phyloP scores from a whole-genome alignment of 2,113 vertebrate species.

The Bos taurus region DNA sequence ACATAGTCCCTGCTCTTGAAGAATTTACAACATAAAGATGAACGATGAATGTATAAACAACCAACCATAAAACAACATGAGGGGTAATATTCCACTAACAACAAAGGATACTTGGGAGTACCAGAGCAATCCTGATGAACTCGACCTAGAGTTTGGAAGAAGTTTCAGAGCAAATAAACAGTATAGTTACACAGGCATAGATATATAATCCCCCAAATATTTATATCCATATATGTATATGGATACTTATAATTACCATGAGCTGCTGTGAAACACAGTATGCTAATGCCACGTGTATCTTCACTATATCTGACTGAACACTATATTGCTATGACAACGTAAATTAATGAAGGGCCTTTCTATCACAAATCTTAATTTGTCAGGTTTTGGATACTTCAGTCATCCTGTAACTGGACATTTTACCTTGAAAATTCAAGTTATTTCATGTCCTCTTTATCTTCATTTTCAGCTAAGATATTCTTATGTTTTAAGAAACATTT shows the following conservation, averaged over 20 bases:
- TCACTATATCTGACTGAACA: neutral
- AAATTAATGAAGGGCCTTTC: constrained; percentile 45
- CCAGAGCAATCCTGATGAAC: neutral
- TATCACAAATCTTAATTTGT: constrained; percentile 24
- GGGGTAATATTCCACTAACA: too few relatives aligned
- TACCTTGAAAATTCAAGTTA: neutral
- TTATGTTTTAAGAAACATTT: neutral
- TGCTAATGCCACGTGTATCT: neutral
- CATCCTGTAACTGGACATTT: neutral
- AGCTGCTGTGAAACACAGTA: neutral
- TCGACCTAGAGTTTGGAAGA: neutral
- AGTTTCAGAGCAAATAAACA: neutral
- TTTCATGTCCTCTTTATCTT: neutral
- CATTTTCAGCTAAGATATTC: neutral
- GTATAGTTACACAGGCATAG: neutral
- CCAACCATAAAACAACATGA: neutral
- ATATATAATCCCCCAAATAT: neutral
- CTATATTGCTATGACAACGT: constrained; percentile 46
- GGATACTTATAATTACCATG: neutral
- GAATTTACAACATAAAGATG: neutral
- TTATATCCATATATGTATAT: neutral
- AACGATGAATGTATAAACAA: neutral
- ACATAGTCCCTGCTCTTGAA: neutral
- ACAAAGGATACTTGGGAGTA: neutral
- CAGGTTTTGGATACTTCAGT: neutral